Percentiles rank a stretch among this genome's conserved stretches.
These are phyloP conservation scores for Microtus pennsylvanicus DNA, from an alignment of 2,113 vertebrate genomes.

Conservation along the genomic window DNA sequence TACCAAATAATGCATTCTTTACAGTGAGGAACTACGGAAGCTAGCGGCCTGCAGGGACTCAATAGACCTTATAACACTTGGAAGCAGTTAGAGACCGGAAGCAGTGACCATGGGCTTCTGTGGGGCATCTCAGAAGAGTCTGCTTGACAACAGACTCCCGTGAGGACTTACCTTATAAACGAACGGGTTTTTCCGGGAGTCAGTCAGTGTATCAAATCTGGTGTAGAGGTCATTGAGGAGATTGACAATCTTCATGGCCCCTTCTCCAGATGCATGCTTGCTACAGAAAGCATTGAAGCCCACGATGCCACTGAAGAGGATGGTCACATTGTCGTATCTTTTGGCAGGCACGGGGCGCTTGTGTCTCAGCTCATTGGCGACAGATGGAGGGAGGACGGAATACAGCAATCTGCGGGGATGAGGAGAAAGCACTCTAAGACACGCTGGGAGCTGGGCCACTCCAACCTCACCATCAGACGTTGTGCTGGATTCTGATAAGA, in stretches of 20 bases:
- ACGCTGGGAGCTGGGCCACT: not conserved
- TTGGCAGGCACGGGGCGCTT: conserved; percentile 98
- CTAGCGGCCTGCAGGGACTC: not conserved
- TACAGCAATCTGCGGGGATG: conserved; percentile 92
- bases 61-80: not conserved
- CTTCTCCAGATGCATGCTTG: conserved; percentile 98
- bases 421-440: conserved; percentile 7
- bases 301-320: conserved; percentile 99
- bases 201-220: conserved; percentile 98
- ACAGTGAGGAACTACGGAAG: not conserved
- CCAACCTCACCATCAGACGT: accelerated
- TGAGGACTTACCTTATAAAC: conserved; percentile 94
- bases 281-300: conserved; percentile 98
- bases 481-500: not conserved
- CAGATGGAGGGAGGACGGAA: conserved; percentile 97
- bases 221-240: conserved; percentile 99
- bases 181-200: conserved; percentile 97
- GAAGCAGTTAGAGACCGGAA: accelerated
- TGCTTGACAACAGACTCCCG: accelerated
- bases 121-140: accelerated
- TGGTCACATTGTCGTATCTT: conserved; percentile 97
- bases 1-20: not conserved
- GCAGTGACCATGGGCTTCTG: accelerated
- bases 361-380: conserved; percentile 98
- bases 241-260: conserved; percentile 99